Evolutionary conservation across 2,113 vertebrate genomes (phyloP).

Genomic region (Sphyrna mokarran): DNA sequence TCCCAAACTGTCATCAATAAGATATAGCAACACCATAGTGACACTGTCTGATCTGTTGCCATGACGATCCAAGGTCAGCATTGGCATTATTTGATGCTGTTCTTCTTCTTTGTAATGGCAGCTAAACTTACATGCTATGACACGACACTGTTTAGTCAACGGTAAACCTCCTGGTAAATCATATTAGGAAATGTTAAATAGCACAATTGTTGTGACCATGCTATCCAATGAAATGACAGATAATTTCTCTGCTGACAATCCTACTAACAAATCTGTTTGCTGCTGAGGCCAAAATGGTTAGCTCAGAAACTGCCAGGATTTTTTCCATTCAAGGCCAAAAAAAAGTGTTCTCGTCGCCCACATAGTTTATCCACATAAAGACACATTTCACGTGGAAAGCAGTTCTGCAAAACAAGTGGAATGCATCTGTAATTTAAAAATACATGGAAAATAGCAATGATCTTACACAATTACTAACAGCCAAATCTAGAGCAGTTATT

Average conservation of each 20-base stretch:
- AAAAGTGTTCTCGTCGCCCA: background rate
- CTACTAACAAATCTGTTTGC: background rate
- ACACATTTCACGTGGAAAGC: background rate
- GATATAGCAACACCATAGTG: background rate
- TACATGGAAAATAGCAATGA: background rate
- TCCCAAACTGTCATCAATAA: background rate
- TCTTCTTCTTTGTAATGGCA: background rate
- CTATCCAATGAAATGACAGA: too few relatives aligned
- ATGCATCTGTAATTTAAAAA: background rate
- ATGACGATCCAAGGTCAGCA: background rate
- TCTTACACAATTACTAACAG: background rate
- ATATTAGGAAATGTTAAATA: background rate
- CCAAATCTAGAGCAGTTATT: background rate
- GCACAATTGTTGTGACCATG: background rate
- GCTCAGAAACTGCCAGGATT: background rate
- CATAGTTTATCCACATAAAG: background rate
- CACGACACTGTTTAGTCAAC: background rate
- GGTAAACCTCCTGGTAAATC: background rate
- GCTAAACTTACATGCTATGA: background rate
- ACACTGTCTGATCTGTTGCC: background rate
- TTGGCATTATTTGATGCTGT: background rate
- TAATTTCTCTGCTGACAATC: background rate
- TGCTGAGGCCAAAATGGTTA: background rate
- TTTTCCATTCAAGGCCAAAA: background rate
- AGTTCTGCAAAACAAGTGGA: background rate